Percentiles rank a stretch among this genome's conserved stretches.
phyloP scores from a whole-genome alignment of 1,140 invertebrate species.

The Eumaeus atala region DNA sequence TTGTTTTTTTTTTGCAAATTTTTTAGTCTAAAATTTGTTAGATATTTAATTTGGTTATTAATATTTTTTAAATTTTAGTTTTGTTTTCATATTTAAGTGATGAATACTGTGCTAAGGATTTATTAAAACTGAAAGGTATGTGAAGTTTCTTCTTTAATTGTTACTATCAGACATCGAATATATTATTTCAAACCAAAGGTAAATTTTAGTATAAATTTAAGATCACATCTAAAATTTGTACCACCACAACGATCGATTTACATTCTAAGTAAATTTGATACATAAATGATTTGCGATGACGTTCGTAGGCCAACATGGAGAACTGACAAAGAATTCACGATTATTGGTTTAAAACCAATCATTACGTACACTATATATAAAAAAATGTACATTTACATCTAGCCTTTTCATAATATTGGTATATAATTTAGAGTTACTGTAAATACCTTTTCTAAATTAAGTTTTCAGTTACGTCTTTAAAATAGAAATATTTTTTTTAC shows the following conservation, averaged over 20 bases:
- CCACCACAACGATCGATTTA: too few relatives aligned
- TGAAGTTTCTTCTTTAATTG: not conserved
- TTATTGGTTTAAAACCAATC: conserved; percentile 1
- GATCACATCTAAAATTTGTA: too few relatives aligned
- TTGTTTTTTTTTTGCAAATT: conserved; percentile 34
- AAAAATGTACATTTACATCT: not conserved
- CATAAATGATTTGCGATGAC: not conserved
- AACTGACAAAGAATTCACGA: conserved; percentile 8
- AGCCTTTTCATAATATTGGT: not conserved
- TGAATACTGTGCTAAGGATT: conserved; percentile 4
- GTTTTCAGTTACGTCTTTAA: too few relatives aligned
- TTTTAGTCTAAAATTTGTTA: conserved; percentile 30
- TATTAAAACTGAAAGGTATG: conserved; percentile 5
- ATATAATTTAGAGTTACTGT: not conserved
- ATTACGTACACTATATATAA: not conserved
- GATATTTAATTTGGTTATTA: conserved; percentile 18
- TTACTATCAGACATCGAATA: too few relatives aligned
- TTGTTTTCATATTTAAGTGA: not conserved
- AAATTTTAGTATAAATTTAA: too few relatives aligned
- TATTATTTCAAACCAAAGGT: too few relatives aligned
- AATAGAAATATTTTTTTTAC: too few relatives aligned
- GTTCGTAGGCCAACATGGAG: conserved; percentile 3
- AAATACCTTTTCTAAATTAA: too few relatives aligned
- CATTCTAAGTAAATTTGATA: too few relatives aligned
- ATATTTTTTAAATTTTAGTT: conserved; percentile 12